Percentiles rank a stretch among this genome's conserved stretches.
These are phyloP conservation scores for Sylvilagus floridanus DNA, from an alignment of 2,797 vertebrate species.

Conservation along the genomic window DNA sequence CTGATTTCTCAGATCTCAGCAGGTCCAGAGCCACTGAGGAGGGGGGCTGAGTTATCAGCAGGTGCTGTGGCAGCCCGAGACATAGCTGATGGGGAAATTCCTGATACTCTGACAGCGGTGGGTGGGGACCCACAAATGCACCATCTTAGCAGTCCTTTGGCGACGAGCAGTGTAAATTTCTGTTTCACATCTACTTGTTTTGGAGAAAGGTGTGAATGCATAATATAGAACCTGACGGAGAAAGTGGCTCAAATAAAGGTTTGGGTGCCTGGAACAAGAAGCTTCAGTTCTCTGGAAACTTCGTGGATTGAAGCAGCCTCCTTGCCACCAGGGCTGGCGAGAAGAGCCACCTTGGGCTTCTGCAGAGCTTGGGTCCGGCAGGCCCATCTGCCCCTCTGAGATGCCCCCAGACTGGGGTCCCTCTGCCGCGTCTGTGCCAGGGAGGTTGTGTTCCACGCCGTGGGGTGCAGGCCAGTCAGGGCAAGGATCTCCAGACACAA, in stretches of 20 bases:
- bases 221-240: not conserved
- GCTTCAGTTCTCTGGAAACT: not conserved
- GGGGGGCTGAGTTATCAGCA: not conserved
- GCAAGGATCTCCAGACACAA: not conserved
- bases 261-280: not conserved
- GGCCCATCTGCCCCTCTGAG: not conserved
- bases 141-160: not conserved
- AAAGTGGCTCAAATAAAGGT: not conserved
- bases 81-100: not conserved
- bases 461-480: not conserved
- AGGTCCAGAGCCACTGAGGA: not conserved
- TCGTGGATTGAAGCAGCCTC: not conserved
- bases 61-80: not conserved
- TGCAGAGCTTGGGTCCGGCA: not conserved
- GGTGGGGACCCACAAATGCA: not conserved
- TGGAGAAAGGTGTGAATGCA: not conserved
- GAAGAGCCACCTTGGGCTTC: not conserved
- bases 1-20: slow-evolving; percentile 17
- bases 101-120: not conserved
- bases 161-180: not conserved
- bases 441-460: not conserved
- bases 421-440: not conserved
- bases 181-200: not conserved
- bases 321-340: not conserved
- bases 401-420: not conserved